Evolutionary conservation across 35 echinoderm and acorn worm genomes (phyloP).

Genomic region (Heliocidaris erythrogramma): DNA sequence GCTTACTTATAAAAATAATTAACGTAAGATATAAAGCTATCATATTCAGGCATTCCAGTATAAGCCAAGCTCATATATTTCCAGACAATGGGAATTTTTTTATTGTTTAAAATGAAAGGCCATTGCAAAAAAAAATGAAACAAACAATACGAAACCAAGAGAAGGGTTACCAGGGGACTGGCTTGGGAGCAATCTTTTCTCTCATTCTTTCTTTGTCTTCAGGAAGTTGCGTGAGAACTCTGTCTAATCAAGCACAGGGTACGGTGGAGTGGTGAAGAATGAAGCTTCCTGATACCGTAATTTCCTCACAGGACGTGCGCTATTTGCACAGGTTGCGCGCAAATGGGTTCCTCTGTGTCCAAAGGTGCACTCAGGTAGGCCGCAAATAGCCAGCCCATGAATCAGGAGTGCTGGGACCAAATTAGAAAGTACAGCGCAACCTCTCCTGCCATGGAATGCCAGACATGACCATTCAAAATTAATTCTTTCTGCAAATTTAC

Average conservation of each 20-base stretch:
- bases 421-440: background rate
- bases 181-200: background rate
- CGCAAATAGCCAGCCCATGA: background rate
- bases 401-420: background rate
- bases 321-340: conserved; percentile 45
- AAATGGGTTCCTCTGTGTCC: conserved; percentile 7
- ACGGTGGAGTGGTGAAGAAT: conserved; percentile 20
- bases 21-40: background rate
- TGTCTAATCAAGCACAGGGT: conserved; percentile 34
- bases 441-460: background rate
- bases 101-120: background rate
- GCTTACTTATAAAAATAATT: background rate
- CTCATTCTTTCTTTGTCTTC: background rate
- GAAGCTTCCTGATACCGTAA: conserved; percentile 36
- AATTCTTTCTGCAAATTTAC: background rate
- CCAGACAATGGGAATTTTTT: background rate
- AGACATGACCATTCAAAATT: background rate
- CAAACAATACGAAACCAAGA: background rate
- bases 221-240: background rate
- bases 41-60: background rate
- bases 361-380: background rate
- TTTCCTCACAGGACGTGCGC: conserved; percentile 41
- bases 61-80: background rate
- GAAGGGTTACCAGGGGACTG: background rate
- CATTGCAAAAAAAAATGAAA: background rate